A percentile compares a stretch with the other conserved stretches of the same genome.
phyloP scores from a whole-genome alignment of 2,797 vertebrate genomes.

The Rhynchonycteris naso region DNA sequence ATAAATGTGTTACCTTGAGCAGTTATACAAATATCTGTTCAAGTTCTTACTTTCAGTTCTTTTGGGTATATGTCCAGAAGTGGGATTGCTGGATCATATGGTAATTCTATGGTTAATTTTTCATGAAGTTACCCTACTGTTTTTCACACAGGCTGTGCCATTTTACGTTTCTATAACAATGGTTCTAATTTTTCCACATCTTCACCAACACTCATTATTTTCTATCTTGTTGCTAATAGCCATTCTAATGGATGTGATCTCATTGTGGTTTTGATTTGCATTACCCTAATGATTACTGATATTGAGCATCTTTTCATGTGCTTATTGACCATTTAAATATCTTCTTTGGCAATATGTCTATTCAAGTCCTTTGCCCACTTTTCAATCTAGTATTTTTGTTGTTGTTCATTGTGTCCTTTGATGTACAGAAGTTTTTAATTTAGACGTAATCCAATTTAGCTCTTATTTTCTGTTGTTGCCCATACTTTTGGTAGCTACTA shows the following conservation, averaged over 20 bases:
- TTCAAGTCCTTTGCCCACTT: neutral
- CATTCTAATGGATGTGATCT: neutral
- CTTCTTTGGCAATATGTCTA: neutral
- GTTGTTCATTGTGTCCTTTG: neutral
- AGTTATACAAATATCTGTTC: neutral
- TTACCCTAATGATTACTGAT: neutral
- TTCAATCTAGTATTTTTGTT: neutral
- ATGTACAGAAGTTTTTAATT: neutral
- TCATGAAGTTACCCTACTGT: neutral
- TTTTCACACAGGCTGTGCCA: neutral
- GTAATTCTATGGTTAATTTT: neutral
- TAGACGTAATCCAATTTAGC: neutral
- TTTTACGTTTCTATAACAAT: neutral
- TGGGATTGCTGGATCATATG: neutral
- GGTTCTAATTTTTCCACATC: neutral
- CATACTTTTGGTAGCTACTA: neutral
- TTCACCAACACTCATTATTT: conserved; percentile 18
- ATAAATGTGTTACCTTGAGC: neutral
- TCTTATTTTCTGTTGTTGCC: neutral
- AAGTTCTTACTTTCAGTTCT: neutral
- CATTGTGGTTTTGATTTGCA: neutral
- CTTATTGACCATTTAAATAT: neutral
- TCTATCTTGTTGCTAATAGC: neutral
- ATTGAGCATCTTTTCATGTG: neutral
- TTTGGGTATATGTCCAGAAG: neutral